phyloP scores from a whole-genome alignment of 2,113 vertebrate species.

The Thryonomys swinderianus region DNA sequence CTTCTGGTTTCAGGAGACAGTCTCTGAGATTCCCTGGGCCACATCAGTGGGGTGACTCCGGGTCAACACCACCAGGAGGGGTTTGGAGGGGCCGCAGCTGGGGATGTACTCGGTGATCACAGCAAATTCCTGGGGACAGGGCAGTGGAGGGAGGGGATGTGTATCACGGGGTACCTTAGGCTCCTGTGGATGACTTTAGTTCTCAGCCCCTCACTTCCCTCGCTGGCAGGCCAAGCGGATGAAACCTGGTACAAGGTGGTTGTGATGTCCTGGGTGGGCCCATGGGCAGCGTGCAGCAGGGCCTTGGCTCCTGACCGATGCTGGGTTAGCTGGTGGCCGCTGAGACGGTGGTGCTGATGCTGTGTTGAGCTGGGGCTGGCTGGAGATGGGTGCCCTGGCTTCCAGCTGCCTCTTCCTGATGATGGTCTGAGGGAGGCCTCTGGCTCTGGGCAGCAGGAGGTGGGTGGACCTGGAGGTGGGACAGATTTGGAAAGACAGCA shows the following conservation, averaged over 20 bases:
- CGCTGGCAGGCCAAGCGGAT: background rate
- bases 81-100: rapidly evolving
- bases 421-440: background rate
- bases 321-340: background rate
- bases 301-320: background rate
- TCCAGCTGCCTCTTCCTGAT: background rate
- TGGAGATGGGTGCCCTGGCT: background rate
- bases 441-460: background rate
- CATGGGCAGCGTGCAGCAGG: too few species aligned
- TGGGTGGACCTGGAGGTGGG: background rate
- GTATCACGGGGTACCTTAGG: too few species aligned
- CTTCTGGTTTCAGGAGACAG: background rate
- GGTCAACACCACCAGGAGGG: background rate
- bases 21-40: background rate
- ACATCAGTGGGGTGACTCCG: background rate
- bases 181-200: too few species aligned
- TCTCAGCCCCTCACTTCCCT: background rate
- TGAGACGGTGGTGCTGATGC: background rate
- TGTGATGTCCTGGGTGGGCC: background rate
- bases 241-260: background rate
- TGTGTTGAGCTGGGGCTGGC: too few species aligned
- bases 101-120: background rate
- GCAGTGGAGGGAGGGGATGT: background rate
- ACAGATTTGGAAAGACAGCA: background rate
- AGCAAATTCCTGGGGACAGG: background rate